A percentile compares a stretch with the other conserved stretches of the same genome.
Evolutionary conservation across 2,113 vertebrate species (phyloP).

Genomic region (Chloropsis hardwickii): DNA sequence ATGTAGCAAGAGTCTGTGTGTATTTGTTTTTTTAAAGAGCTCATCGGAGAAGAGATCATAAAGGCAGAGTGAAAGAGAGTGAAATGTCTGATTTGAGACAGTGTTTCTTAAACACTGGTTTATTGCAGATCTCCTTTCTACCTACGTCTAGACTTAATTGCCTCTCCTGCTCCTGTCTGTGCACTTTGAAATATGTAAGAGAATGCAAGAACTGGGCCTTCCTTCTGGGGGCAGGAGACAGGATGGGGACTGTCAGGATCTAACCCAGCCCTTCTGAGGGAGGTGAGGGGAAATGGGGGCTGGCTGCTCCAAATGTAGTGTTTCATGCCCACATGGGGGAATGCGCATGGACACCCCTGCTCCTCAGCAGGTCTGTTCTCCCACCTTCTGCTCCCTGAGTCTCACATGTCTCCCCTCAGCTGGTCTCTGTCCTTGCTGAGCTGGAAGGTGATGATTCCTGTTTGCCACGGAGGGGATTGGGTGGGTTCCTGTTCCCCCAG

Average conservation of each 20-base stretch:
- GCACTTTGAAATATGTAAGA: neutral
- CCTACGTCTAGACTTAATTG: neutral
- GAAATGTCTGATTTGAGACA: conserved; percentile 21
- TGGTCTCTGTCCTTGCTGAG: neutral
- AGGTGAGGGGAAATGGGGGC: neutral
- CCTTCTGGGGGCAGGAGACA: neutral
- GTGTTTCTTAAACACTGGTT: neutral
- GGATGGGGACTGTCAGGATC: neutral
- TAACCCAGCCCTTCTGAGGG: neutral
- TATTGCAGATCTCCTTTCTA: neutral
- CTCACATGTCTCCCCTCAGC: fast-evolving
- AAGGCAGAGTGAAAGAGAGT: conserved; percentile 7
- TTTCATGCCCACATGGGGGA: neutral
- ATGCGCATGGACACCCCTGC: fast-evolving
- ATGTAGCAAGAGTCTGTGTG: neutral
- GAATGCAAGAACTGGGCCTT: neutral
- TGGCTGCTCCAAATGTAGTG: neutral
- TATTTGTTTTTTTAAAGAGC: neutral
- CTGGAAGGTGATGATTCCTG: neutral
- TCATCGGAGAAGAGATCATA: conserved; percentile 27
- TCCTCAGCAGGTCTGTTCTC: neutral
- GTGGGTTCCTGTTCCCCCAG: neutral
- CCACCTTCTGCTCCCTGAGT: neutral
- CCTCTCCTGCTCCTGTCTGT: neutral
- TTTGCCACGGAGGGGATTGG: neutral